A percentile compares a stretch with the other conserved stretches of the same genome.
Evolutionary conservation across 35 echinoderm and acorn worm genomes (phyloP).

Genomic region (Stichopus chloronotus): DNA sequence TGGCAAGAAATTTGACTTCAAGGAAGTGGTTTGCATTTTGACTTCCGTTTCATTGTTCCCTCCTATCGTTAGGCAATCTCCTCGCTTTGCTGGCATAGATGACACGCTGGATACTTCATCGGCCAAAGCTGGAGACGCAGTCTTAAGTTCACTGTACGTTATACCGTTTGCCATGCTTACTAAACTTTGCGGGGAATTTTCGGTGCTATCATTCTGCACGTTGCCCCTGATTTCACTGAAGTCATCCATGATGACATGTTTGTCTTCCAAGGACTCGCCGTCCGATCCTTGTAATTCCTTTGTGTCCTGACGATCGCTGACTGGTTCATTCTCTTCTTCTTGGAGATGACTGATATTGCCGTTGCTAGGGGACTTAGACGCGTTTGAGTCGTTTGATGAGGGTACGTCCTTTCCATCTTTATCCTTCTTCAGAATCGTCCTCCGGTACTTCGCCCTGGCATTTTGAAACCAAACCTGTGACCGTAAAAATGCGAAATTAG

Average conservation of each 20-base stretch:
- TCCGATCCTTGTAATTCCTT: conserved; percentile 58
- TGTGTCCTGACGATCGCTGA: conserved; percentile 19
- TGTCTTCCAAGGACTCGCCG: conserved; percentile 44
- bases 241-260: conserved; percentile 23
- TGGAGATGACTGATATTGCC: neutral
- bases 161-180: conserved; percentile 54
- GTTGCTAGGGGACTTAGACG: conserved; percentile 57
- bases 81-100: conserved; percentile 72
- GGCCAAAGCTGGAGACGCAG: conserved; percentile 82
- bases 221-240: conserved; percentile 28
- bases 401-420: conserved; percentile 68
- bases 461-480: conserved; percentile 99
- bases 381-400: conserved; percentile 39
- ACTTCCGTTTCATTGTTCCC: neutral
- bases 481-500: neutral
- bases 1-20: conserved; percentile 56
- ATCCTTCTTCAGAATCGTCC: conserved; percentile 86
- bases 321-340: conserved; percentile 50
- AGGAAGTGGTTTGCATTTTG: conserved; percentile 18
- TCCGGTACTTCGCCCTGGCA: conserved; percentile 92
- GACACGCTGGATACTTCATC: conserved; percentile 85
- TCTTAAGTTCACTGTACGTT: conserved; percentile 89
- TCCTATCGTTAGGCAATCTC: conserved; percentile 17
- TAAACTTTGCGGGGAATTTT: conserved; percentile 27
- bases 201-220: neutral